Percentiles rank a stretch among this genome's conserved stretches.
Conservation (phyloP, 2,797 vertebrate species). For the Uromys caudimaculatus region DNA sequence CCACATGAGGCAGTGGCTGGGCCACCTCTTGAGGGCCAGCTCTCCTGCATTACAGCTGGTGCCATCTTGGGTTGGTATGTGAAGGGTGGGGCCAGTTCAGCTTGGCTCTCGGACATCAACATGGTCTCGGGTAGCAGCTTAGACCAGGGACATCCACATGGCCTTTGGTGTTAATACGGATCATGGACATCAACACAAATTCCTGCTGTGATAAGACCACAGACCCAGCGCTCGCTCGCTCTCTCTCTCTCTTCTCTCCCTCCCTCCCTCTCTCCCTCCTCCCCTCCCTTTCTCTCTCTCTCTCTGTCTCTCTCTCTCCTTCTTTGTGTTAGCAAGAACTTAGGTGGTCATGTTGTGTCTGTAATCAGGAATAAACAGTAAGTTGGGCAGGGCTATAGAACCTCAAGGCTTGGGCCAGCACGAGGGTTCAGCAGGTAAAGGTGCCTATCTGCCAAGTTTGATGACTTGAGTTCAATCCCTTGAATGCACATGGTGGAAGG, state of each 20-base stretch:
- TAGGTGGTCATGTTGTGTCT: background rate
- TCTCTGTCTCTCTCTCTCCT: background rate
- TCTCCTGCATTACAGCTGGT: background rate
- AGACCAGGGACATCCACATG: background rate
- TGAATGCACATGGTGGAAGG: background rate
- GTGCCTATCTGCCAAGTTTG: background rate
- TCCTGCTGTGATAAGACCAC: background rate
- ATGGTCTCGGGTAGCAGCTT: background rate
- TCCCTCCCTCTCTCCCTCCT: background rate
- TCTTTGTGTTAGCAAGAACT: background rate
- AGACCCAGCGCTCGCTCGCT: background rate
- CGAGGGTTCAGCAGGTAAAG: background rate
- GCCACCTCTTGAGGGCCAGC: background rate
- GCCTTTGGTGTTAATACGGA: background rate
- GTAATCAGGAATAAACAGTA: background rate
- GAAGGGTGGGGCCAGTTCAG: background rate
- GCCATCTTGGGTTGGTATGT: background rate
- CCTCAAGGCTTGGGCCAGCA: background rate
- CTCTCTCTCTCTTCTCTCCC: too few species aligned
- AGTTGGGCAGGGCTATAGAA: background rate
- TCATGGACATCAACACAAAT: background rate
- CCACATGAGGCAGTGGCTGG: background rate
- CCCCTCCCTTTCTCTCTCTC: too few species aligned
- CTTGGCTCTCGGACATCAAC: background rate
- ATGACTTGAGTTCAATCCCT: background rate